These are phyloP conservation scores for Achatina immaculata DNA, from an alignment of 1,140 invertebrate genomes.

Conservation along the genomic window DNA sequence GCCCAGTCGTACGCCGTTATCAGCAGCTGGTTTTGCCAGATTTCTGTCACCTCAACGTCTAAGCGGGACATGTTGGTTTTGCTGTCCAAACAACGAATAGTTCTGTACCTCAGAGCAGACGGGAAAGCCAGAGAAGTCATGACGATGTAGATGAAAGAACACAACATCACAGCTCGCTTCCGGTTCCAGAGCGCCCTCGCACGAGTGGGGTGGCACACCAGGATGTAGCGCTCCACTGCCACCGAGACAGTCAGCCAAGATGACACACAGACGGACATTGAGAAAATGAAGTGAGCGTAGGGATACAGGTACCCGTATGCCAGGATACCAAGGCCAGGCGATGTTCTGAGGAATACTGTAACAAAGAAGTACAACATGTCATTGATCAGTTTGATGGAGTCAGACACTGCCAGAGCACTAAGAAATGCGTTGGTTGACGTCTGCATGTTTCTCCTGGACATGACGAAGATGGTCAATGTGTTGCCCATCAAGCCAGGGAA, in stretches of 20 bases:
- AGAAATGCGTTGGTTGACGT: slow-evolving; percentile 83
- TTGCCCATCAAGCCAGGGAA: slow-evolving; percentile 82
- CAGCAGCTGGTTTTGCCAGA: slow-evolving; percentile 75
- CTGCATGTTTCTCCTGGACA: slow-evolving; percentile 80
- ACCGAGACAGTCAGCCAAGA: slow-evolving; percentile 95
- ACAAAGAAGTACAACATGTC: slow-evolving; percentile 79
- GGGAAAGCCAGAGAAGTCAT: slow-evolving; percentile 62
- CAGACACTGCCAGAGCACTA: slow-evolving; percentile 81
- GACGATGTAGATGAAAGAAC: slow-evolving; percentile 52
- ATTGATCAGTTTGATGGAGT: slow-evolving; percentile 81
- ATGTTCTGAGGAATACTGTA: slow-evolving; percentile 71
- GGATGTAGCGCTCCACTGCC: slow-evolving; percentile 94
- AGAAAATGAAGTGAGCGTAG: slow-evolving; percentile 68
- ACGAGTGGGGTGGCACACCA: slow-evolving; percentile 91
- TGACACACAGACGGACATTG: slow-evolving; percentile 70
- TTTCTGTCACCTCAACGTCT: slow-evolving; percentile 56
- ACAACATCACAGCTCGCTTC: slow-evolving; percentile 49
- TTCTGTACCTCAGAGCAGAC: slow-evolving; percentile 59
- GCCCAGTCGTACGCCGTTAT: slow-evolving; percentile 77
- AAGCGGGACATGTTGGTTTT: slow-evolving; percentile 42
- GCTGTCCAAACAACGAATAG: slow-evolving; percentile 42
- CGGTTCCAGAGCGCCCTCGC: slow-evolving; percentile 87
- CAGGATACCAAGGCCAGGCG: slow-evolving; percentile 51
- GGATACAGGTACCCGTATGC: slow-evolving; percentile 63
- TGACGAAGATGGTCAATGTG: slow-evolving; percentile 80